Conservation (phyloP, 2,797 vertebrate genomes). For the Sebastes oblongus region DNA sequence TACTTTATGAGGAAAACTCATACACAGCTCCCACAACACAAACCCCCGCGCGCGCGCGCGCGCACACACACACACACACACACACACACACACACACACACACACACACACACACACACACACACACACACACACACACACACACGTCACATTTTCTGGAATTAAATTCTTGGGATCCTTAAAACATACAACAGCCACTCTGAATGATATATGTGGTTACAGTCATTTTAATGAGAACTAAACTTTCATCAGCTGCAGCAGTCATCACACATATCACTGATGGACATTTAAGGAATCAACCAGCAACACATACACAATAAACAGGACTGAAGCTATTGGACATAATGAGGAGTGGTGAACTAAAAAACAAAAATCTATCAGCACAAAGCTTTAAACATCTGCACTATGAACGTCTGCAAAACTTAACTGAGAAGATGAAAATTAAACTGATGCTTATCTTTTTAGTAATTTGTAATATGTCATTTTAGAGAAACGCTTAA, state of each 20-base stretch:
- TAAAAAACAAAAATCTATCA: not conserved
- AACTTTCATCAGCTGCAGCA: not conserved
- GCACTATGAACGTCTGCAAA: not conserved
- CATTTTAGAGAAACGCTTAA: not conserved
- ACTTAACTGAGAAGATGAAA: not conserved
- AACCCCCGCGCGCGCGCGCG: not conserved
- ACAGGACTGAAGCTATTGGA: not conserved
- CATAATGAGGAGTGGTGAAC: not conserved
- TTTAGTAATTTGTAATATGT: not conserved
- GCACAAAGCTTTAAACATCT: not conserved
- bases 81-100: not conserved
- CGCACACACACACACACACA: not conserved
- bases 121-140: not conserved
- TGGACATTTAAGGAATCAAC: not conserved
- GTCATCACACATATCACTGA: not conserved
- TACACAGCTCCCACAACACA: not conserved
- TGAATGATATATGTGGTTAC: not conserved
- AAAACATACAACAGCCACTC: not conserved
- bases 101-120: not conserved
- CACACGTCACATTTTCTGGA: not conserved
- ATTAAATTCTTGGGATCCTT: not conserved
- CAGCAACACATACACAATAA: not conserved
- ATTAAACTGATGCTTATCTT: not conserved
- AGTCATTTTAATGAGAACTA: constrained; percentile 2
- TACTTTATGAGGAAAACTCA: not conserved